Conservation (phyloP, 1,140 invertebrate genomes). For the Drosophila asahinai region DNA sequence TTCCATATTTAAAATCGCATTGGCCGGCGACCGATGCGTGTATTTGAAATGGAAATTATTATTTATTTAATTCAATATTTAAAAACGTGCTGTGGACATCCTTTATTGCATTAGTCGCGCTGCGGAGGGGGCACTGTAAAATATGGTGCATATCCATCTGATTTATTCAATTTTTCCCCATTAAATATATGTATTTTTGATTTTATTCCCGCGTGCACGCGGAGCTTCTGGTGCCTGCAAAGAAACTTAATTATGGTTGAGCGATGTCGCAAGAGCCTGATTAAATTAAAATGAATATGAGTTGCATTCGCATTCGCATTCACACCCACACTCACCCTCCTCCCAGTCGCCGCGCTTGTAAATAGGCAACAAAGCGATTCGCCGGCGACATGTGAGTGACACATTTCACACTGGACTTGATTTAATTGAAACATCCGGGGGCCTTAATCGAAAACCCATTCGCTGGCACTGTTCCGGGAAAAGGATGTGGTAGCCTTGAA, state of each 20-base stretch:
- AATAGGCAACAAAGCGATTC: slow-evolving; percentile 49
- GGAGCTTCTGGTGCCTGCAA: slow-evolving; percentile 26
- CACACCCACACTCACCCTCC: too few relatives aligned
- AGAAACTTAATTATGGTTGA: slow-evolving; percentile 71
- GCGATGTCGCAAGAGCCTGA: slow-evolving; percentile 42
- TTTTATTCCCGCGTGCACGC: slow-evolving; percentile 10
- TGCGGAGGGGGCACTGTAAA: slow-evolving; percentile 16
- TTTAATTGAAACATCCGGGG: slow-evolving; percentile 64
- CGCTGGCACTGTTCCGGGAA: background rate
- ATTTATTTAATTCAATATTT: slow-evolving; percentile 78
- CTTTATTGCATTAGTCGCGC: slow-evolving; percentile 54
- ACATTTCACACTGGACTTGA: slow-evolving; percentile 49
- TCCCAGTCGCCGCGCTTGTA: slow-evolving; percentile 17
- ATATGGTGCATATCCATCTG: slow-evolving; percentile 31
- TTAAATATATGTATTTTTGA: slow-evolving; percentile 1
- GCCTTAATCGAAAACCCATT: slow-evolving; percentile 29
- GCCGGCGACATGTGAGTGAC: slow-evolving; percentile 45
- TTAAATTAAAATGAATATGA: slow-evolving; percentile 64
- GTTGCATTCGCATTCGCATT: slow-evolving; percentile 15
- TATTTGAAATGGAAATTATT: slow-evolving; percentile 61
- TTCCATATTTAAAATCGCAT: slow-evolving; percentile 53
- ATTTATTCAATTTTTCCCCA: slow-evolving; percentile 42
- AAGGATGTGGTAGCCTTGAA: slow-evolving; percentile 7
- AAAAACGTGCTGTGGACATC: slow-evolving; percentile 57
- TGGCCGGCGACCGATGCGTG: slow-evolving; percentile 23